Evolutionary conservation across 1,140 invertebrate genomes (phyloP).

Genomic region (Sycobia sp.): DNA sequence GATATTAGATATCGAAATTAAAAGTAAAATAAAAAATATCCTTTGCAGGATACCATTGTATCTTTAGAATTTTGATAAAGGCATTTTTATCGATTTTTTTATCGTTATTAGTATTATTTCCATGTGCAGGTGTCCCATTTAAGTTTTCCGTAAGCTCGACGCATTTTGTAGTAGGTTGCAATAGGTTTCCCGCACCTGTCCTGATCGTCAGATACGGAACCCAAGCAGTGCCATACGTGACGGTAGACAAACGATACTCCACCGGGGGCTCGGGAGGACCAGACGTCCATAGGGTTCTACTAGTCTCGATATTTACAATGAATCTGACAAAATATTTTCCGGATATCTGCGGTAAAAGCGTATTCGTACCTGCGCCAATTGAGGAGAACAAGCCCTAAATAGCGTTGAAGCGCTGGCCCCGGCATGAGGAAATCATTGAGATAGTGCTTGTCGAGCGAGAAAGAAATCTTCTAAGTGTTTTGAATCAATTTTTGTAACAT

Average conservation of each 20-base stretch:
- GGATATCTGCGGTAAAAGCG: constrained; percentile 37
- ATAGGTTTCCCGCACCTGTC: neutral
- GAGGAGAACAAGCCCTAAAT: neutral
- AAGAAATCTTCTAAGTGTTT: too few relatives aligned
- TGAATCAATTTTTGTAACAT: too few relatives aligned
- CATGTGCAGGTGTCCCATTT: neutral
- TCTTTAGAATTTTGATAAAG: neutral
- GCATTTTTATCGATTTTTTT: too few relatives aligned
- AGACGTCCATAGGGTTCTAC: constrained; percentile 44
- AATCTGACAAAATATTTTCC: constrained; percentile 45
- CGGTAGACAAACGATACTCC: constrained; percentile 7
- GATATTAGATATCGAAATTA: constrained; percentile 34
- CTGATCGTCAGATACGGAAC: neutral
- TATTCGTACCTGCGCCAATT: constrained; percentile 34
- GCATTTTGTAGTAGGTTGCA: too few relatives aligned
- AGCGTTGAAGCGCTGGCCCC: too few relatives aligned
- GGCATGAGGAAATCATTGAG: constrained; percentile 20
- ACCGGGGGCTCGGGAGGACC: neutral
- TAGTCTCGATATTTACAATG: constrained; percentile 27
- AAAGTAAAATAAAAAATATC: neutral
- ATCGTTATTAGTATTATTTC: neutral
- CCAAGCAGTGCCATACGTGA: too few relatives aligned
- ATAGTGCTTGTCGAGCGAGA: neutral
- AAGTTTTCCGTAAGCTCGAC: neutral
- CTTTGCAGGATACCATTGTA: neutral